Evolutionary conservation across 2,113 vertebrate genomes (phyloP), one percentile per base, ranked within the genome.

Genomic region (Pelecanoides urinatrix): DNA sequence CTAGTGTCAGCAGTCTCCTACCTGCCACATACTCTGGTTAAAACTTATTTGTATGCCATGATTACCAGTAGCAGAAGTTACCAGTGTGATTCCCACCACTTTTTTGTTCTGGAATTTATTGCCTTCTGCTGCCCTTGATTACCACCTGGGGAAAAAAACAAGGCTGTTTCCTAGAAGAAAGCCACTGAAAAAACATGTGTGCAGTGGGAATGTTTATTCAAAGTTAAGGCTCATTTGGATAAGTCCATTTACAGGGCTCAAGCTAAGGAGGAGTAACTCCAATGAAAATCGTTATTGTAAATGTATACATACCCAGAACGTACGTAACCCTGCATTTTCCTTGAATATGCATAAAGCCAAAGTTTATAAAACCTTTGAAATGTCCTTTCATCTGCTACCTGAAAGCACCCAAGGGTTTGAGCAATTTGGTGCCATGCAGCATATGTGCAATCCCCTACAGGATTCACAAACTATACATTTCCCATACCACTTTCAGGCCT

Each of bases 221-320:
- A 88, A 81, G 6, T 61, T 85, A 62, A 75, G 63, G 7, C 3
- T 65, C 11, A 38, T 50, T 66, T 72, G 9, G 62, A 0, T 32
- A 75, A 68, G 3, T 50, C 25, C 45, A 59, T 63, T 95, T 76
- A 50, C 13, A 73, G 17, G 9, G 3, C 7, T 85, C 17, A 77
- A 68, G 21, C 4, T 82, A 71, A 79, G 13, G 44, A 30, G 86
- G 26, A 80, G 19, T 19, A 70, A 36, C 36, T 59, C 44, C 26
- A 74, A 16, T 66, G 2, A 77, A 88, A 92, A 90, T 66, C 13
- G 25, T 73, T 61, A 45, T 20, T 87, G 22, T 32, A 81, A 79
- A 55, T 9, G 3, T 52, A 13, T 17, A 66, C 16, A n/a, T 44
- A 63, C 5, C 5, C 12, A 67, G 42, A 72, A 75, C 0, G 0